phyloP scores from a whole-genome alignment of 1,140 invertebrate species.

The Eciton burchellii region DNA sequence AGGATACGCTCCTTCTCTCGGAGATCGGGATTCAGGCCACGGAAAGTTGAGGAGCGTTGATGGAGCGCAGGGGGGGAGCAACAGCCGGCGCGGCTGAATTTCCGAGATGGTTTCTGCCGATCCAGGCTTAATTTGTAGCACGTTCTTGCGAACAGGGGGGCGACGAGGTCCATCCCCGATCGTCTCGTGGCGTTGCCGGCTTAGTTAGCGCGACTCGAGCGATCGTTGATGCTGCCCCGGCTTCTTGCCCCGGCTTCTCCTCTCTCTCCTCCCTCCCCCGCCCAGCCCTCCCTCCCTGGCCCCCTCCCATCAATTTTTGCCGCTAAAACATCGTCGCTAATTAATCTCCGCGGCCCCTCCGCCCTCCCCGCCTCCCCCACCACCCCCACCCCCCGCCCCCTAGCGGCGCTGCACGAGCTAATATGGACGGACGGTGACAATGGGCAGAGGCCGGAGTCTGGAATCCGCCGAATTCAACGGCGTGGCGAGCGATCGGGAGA shows the following conservation, averaged over 20 bases:
- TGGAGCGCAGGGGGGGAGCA: constrained; percentile 8
- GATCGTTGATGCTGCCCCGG: constrained; percentile 71
- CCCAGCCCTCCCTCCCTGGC: no score
- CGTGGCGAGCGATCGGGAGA: constrained; percentile 55
- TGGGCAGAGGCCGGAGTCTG: constrained; percentile 55
- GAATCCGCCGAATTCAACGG: constrained; percentile 73
- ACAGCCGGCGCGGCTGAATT: constrained; percentile 71
- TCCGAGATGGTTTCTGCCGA: constrained; percentile 81
- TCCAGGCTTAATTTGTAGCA: constrained; percentile 84
- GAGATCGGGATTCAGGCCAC: constrained; percentile 4
- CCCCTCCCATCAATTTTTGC: constrained; percentile 76
- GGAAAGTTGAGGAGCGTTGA: not conserved
- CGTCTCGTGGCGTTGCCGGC: constrained; percentile 66
- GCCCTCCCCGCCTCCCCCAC: no score
- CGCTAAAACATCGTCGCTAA: constrained; percentile 82
- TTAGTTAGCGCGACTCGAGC: constrained; percentile 77
- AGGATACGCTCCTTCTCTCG: not conserved
- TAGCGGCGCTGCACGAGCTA: constrained; percentile 54
- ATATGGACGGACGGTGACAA: constrained; percentile 71
- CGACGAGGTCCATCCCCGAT: constrained; percentile 69
- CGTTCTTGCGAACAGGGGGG: constrained; percentile 80
- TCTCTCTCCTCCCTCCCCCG: not conserved
- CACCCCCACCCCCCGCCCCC: no score
- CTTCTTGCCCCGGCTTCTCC: constrained; percentile 71
- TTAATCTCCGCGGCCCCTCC: constrained; percentile 78